Base-by-base conservation (phyloP, 92 coral and sea anemone species). In the Palythoa grandiflora region DNA sequence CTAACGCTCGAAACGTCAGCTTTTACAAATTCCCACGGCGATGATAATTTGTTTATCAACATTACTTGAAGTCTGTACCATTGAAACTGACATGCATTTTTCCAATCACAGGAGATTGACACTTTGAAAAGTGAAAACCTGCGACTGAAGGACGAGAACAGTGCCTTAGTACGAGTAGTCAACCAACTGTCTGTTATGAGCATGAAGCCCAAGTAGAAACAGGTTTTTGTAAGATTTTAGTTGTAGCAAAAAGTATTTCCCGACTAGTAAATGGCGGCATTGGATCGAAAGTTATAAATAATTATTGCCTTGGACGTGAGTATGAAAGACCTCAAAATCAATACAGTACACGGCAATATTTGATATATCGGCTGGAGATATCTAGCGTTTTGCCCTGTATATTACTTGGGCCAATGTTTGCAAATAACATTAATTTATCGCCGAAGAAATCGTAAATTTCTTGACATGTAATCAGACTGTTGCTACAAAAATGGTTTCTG, bases 111-210 rank as follows among this genome's bases (percentile, higher is more conserved):
- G 98, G 99, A 97, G 70, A 91, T 95, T 77, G 97, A 94, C 53
- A 89, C 94, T 38, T 87, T 97, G 83, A 90, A 93, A 66, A 55
- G 84, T 20, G 98, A 97, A 73, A 95, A 94, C 92, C 91, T 90
- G 76, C 90, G 93, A 63, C 94, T 96, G 91, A 94, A 93, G 88
- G 96, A 93, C 72, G 98, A 96, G 40, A 96, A 96, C 93, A 93
- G 94, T 68, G 94, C 98, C 55, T 92, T 97, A 89, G 91, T 95
- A 87, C 99, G 99, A 9, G 95, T 97, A 73, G 98, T 97, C 80
- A 92, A 94, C 87, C 97, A 96, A 80, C 78, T 93, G 87, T 93
- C 96, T 28, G 70, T 92, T 52, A 93, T 88, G 93, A 95, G 89
- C 51, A 87, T 79, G 68, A 89, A 86, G 79, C 60, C 86, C 9